Conservation (phyloP, 2,888 invertebrate genomes). For the Spisula solida region DNA sequence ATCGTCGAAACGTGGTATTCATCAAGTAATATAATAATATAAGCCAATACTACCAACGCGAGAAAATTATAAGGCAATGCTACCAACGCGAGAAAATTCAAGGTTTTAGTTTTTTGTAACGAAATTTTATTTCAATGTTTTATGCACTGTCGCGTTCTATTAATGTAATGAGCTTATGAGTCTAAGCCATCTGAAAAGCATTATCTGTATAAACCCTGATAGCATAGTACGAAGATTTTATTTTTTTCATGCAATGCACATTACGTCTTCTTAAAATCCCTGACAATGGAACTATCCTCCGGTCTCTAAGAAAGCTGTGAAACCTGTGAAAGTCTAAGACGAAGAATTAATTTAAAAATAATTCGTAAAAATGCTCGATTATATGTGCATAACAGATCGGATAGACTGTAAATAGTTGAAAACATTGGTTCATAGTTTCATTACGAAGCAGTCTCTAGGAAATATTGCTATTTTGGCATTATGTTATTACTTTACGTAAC, state of each 20-base stretch:
- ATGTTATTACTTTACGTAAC: too few species aligned
- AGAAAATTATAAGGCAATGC: background rate
- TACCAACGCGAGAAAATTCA: background rate
- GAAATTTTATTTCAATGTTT: background rate
- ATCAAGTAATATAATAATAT: too few species aligned
- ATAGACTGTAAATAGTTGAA: too few species aligned
- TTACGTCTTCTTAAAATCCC: background rate
- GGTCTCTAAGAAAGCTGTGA: background rate
- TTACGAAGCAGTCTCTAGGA: too few species aligned
- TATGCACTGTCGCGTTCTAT: background rate
- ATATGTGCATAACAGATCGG: too few species aligned
- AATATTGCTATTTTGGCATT: too few species aligned
- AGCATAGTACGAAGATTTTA: conserved; percentile 5
- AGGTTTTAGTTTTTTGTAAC: background rate
- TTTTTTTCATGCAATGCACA: background rate
- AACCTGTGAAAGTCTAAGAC: conserved; percentile 12
- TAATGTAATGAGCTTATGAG: conserved; percentile 11
- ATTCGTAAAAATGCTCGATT: background rate
- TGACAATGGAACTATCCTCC: background rate
- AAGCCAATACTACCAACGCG: background rate
- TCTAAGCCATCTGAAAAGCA: background rate
- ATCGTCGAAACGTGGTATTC: background rate
- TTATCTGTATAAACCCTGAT: conserved; percentile 11
- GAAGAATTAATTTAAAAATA: background rate
- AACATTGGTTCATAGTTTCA: too few species aligned